Evolutionary conservation across 2,113 vertebrate genomes (phyloP).

Genomic region (Calidris pugnax): DNA sequence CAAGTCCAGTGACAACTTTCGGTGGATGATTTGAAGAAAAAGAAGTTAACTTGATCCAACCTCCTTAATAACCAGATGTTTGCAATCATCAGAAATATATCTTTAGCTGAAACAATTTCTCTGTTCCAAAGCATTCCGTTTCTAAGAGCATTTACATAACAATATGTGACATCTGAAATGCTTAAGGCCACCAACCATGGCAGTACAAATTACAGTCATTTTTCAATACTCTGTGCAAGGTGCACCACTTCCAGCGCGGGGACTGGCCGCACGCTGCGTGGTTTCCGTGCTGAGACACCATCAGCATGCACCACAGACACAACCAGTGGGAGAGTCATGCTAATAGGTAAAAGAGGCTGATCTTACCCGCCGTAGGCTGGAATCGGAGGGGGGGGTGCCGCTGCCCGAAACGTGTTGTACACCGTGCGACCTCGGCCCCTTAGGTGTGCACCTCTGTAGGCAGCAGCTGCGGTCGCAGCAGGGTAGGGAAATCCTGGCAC

Average conservation of each 20-base stretch:
- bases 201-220: slow-evolving; percentile 83
- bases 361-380: slow-evolving; percentile 94
- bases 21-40: neutral
- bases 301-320: slow-evolving; percentile 65
- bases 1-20: neutral
- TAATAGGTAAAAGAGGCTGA: neutral
- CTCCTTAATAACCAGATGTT: slow-evolving; percentile 82
- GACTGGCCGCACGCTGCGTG: slow-evolving; percentile 69
- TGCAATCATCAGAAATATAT: slow-evolving; percentile 73
- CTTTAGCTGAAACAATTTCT: slow-evolving; percentile 66
- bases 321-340: neutral
- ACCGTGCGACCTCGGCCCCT: slow-evolving; percentile 91
- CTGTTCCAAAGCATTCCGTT: slow-evolving; percentile 70
- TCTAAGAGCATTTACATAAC: slow-evolving; percentile 81
- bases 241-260: slow-evolving; percentile 68
- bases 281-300: slow-evolving; percentile 42
- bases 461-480: slow-evolving; percentile 89
- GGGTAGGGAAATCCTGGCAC: slow-evolving; percentile 96
- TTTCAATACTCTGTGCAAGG: slow-evolving; percentile 79
- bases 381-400: slow-evolving; percentile 90
- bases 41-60: slow-evolving; percentile 66
- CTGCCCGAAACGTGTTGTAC: slow-evolving; percentile 93
- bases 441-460: slow-evolving; percentile 93
- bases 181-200: slow-evolving; percentile 81
- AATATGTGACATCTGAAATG: slow-evolving; percentile 77